A percentile compares a stretch with the other conserved stretches of the same genome.
phyloP scores from a whole-genome alignment of 2,888 invertebrate genomes.

The Habroteleia sp. region DNA sequence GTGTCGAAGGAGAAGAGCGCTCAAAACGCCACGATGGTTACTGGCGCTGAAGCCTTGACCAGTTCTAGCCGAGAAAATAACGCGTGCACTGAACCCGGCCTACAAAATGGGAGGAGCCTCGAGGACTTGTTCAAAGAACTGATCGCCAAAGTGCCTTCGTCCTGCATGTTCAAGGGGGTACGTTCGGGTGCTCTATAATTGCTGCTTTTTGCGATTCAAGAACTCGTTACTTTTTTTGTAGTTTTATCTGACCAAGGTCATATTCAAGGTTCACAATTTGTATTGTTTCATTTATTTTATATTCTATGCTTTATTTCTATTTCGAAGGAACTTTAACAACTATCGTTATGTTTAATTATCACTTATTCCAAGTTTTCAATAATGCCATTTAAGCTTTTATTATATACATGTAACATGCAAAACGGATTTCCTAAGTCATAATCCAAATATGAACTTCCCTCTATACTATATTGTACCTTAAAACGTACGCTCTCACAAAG shows the following conservation, averaged over 20 bases:
- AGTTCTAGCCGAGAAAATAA: constrained; percentile 67
- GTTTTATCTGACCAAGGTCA: constrained; percentile 41
- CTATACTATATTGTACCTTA: no score
- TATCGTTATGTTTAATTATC: no score
- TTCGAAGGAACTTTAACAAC: no score
- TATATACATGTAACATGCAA: no score
- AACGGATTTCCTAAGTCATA: no score
- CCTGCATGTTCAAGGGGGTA: constrained; percentile 63
- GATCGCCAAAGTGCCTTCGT: constrained; percentile 68
- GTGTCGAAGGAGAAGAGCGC: constrained; percentile 66
- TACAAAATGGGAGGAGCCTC: constrained; percentile 63
- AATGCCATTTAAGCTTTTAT: no score
- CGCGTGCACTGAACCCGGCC: constrained; percentile 66
- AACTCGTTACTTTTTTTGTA: constrained; percentile 49
- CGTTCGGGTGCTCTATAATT: constrained; percentile 45
- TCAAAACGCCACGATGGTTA: constrained; percentile 54
- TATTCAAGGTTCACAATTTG: constrained; percentile 26
- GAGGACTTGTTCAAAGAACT: constrained; percentile 69
- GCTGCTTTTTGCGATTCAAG: constrained; percentile 52
- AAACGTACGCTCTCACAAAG: no score
- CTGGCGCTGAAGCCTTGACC: constrained; percentile 67
- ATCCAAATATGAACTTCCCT: no score
- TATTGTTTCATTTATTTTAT: constrained; percentile 5
- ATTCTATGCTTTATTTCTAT: background rate
- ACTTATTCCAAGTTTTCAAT: no score